These are phyloP conservation scores for Thecocarcelia acutangulata DNA, from an alignment of 2,888 invertebrate genomes.

Conservation along the genomic window DNA sequence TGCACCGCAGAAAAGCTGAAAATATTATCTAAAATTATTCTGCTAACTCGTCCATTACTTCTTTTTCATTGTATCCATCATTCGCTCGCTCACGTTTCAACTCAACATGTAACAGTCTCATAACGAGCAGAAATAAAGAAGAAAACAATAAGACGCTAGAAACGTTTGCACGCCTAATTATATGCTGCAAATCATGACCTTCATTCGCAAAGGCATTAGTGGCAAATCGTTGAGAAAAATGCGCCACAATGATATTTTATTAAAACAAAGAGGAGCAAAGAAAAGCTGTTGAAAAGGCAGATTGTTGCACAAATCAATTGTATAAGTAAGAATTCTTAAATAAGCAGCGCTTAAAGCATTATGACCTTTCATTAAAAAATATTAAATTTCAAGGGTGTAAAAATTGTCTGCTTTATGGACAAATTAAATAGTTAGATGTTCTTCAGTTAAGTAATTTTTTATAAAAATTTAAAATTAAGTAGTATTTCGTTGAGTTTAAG, in stretches of 20 bases:
- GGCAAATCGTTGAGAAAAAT: neutral
- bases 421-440: neutral
- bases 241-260: too few relatives aligned
- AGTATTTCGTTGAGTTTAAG: too few relatives aligned
- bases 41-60: too few relatives aligned
- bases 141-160: neutral
- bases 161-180: conserved; percentile 5
- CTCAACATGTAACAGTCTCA: neutral
- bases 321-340: neutral
- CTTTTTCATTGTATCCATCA: too few relatives aligned
- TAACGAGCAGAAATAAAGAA: conserved; percentile 1
- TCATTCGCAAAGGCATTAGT: neutral
- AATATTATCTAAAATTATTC: too few relatives aligned
- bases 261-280: neutral
- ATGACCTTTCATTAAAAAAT: neutral
- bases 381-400: neutral
- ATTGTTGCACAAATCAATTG: conserved; percentile 26
- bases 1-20: too few relatives aligned
- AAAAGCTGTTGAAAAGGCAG: conserved; percentile 17
- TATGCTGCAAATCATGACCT: conserved; percentile 16
- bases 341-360: neutral
- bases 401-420: neutral
- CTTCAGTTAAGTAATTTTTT: too few relatives aligned
- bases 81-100: neutral
- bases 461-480: too few relatives aligned